Evolutionary conservation across 2,113 vertebrate species (phyloP), one percentile per base, ranked within the genome.

Genomic region (Entosphenus tridentatus): DNA sequence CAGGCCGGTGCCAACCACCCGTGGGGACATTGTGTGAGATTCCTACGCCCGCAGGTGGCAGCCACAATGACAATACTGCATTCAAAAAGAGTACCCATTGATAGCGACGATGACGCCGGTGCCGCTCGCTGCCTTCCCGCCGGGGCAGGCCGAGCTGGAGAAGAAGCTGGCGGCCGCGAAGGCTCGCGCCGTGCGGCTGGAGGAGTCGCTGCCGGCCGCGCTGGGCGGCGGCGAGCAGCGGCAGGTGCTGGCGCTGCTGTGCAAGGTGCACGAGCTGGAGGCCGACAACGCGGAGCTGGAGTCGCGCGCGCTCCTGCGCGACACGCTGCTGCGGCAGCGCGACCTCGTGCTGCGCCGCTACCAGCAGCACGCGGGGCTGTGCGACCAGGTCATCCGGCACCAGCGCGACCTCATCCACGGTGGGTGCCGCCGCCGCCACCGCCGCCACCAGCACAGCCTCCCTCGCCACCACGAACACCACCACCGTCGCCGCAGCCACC

Each of bases 231-330:
- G 77, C 71, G 76, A 82, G 68, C 78, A 82, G 73, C 72, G 73
- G 67, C 79, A 84, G 72, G 77, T 79, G 17, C 75, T 81, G 55
- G 73, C 72, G 56, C 75, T 82, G n/a, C 80, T 82, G 13, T 77
- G 80, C 72, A 72, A 73, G 58, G 76, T 75, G 1, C 81, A 79
- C 0, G 72, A 83, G 72, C 75, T 82, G 72, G 77, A 83, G 73
- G 73, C 77, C 73, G 76, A 77, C 74, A 80, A 78, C 70, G 74
- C 76, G 0, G 78, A 77, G 68, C 73, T 82, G 69, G 76, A 77
- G 73, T 76, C 77, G 1, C 12, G 58, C 10, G 56, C 67, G 8
- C 67, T 77, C 56, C 67, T 70, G 72, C 71, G 71, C 3, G 74
- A 78, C 62, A 76, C 71, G 67, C 67, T 79, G 17, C 68, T 82